Base-by-base conservation (phyloP, 2,888 invertebrate species). In the Augiades crinisus region DNA sequence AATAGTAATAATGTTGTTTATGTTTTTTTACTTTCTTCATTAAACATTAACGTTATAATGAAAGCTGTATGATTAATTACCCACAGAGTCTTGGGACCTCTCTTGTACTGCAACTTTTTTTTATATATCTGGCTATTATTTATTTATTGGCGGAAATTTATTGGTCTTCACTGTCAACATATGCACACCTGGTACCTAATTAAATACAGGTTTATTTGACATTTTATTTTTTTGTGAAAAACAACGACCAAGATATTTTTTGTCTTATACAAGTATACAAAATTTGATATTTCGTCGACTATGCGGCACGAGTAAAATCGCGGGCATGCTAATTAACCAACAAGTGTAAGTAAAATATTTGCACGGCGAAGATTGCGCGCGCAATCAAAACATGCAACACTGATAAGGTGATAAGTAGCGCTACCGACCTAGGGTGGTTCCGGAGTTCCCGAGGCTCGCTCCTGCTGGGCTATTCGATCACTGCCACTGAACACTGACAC, bases 401-500 rank as follows among this genome's bases (percentile, higher is more conserved):
- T 71, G 81, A 82, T 82, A 81, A 81, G 74, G 66, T 65, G 68
- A 76, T 79, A 76, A 76, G 70, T 62, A 68, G 65, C 65, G 67
- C 65, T 80, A 85, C 85, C 78, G 68, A 81, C 81, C 80, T 87
- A 77, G 76, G 78, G 81, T 76, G 76, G 75, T 69, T 80, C 77
- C 79, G 65, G 71, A 71, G 60, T 63, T 72, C 72, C 65, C 70
- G 75, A 72, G 68, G 68, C 65, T 61, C 64, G 58, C 63, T 61
- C 54, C 63, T 59, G 62, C 64, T 61, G 60, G 56, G 60, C 57
- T 64, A 57, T 60, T 51, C 37, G 31, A 59, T 69, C 83, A 83
- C 85, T 70, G 65, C 71, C 84, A 85, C 86, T 74, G 60, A 72
- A 74, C 74, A 73, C 67, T 70, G 81, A 84, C 80, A 75, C 76